Evolutionary conservation across 1,140 invertebrate genomes (phyloP), one percentile per base, ranked within the genome.

Genomic region (Galleria mellonella): DNA sequence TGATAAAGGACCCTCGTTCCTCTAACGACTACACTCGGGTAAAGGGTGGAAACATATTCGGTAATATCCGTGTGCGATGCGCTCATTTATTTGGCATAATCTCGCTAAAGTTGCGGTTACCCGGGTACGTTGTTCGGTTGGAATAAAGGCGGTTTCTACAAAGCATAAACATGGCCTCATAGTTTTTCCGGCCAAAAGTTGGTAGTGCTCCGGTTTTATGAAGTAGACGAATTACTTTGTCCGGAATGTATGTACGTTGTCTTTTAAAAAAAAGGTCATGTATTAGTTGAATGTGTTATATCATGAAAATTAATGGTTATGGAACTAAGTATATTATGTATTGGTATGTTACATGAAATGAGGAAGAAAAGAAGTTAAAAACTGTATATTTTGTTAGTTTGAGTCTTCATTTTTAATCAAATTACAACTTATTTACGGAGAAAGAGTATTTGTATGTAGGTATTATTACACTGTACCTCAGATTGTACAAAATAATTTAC

Each of bases 111-210:
- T 40, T 31, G 42, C 15, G 33, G 42, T 29, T 13, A 10, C 33
- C 37, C 11, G 23, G 11, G 3, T 32, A n/a, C 10, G 32, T 10
- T 9, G 23, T 69, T 71, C 59, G 60, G 64, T 72, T 76, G 74
- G 72, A 37, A 37, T 37, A 37, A 37, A 15, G 35, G 12, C 9
- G 35, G 35, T 37, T 37, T 37, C 17, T 9, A 17, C 5, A 23
- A 9, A 15, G n/a, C 14, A n/a, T 23, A 23, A 23, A 6, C 14
- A 14, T 13, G 15, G 4, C 0, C 35, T 37, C n/a, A 17, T 9
- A 13, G 12, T 37, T 37, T 37, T 37, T 37, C 14, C 32, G 35
- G 35, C 1, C 2, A 23, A 23, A 23, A 23, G 17, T 23, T 23
- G 17, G 35, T 17, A 15, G 10, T 9, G 15, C 15, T 9, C 30